Evolutionary conservation across 2,888 invertebrate species (phyloP).

Genomic region (Pinctada fucata): DNA sequence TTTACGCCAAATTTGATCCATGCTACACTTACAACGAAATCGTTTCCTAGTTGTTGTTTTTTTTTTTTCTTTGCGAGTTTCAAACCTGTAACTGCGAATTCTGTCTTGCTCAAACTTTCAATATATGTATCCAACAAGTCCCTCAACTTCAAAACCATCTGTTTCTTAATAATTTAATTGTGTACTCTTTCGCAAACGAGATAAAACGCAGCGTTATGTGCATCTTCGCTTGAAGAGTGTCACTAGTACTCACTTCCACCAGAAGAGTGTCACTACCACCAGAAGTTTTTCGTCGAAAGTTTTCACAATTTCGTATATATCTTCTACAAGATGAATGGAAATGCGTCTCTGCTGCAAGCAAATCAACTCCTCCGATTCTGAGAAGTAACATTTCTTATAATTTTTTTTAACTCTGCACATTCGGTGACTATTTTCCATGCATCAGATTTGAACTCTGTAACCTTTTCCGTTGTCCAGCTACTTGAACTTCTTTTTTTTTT

Average conservation of each 20-base stretch:
- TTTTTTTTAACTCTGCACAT: background rate
- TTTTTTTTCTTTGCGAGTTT: conserved; percentile 14
- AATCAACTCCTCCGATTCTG: background rate
- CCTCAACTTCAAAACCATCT: background rate
- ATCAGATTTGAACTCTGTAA: background rate
- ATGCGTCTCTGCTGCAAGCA: background rate
- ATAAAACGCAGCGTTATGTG: background rate
- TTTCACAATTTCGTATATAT: background rate
- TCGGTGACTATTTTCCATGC: background rate
- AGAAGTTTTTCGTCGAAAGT: background rate
- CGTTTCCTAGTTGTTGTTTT: background rate
- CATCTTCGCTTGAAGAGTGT: too few species aligned
- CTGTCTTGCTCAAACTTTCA: background rate
- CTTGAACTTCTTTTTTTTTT: background rate
- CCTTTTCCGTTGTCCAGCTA: background rate
- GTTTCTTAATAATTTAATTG: background rate
- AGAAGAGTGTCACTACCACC: background rate
- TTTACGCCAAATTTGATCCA: background rate
- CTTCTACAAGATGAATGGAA: background rate
- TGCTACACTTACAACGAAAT: background rate
- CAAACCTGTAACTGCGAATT: conserved; percentile 8
- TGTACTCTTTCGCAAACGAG: conserved; percentile 2
- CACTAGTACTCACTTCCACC: too few species aligned
- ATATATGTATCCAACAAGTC: conserved; percentile 20
- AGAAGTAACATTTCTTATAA: background rate